phyloP scores from a whole-genome alignment of 2,113 vertebrate species.

The Psittacara wagleri region DNA sequence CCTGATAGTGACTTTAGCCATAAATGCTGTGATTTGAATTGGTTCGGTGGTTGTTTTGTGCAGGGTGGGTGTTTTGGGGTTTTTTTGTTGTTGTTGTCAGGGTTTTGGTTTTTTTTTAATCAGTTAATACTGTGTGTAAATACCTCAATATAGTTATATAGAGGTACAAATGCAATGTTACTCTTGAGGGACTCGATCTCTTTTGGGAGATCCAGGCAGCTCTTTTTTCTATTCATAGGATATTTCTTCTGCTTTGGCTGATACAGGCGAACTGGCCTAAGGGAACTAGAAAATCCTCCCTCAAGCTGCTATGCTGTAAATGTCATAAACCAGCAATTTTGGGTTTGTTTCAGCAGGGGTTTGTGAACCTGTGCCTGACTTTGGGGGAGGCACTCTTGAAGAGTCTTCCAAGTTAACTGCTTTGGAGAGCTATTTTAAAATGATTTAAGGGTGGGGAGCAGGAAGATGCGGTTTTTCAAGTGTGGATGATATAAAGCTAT shows the following conservation, averaged over 20 bases:
- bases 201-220: background rate
- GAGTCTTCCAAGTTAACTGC: background rate
- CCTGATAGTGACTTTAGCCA: background rate
- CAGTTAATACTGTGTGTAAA: background rate
- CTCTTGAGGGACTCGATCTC: background rate
- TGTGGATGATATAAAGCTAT: background rate
- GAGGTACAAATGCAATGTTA: background rate
- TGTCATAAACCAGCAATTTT: constrained; percentile 43
- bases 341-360: constrained; percentile 29
- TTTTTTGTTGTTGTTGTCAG: background rate
- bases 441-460: background rate
- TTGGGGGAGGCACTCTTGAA: background rate
- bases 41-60: background rate
- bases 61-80: fast-evolving
- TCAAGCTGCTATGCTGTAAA: constrained; percentile 38
- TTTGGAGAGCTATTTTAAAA: background rate
- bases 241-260: constrained; percentile 29
- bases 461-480: background rate
- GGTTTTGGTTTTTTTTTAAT: background rate
- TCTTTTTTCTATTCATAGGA: background rate
- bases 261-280: constrained; percentile 24
- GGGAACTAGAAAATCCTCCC: constrained; percentile 19
- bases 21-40: background rate
- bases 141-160: background rate
- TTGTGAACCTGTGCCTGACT: constrained; percentile 13